phyloP scores from a whole-genome alignment of 2,888 invertebrate genomes.

The Caenorhabditis wallacei region DNA sequence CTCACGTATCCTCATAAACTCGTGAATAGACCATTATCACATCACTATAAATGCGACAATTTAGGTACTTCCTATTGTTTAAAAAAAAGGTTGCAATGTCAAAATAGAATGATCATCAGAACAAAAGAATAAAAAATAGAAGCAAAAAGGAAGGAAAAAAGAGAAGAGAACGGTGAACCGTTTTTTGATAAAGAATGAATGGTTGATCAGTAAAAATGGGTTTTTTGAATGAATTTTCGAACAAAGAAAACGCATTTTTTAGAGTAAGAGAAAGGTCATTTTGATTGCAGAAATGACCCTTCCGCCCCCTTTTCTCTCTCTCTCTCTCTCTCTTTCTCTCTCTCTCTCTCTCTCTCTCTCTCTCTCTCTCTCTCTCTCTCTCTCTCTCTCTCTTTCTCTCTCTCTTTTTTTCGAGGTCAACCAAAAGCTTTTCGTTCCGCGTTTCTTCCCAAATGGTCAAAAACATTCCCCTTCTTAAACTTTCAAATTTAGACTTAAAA shows the following conservation, averaged over 20 bases:
- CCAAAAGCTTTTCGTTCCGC: slow-evolving; percentile 47
- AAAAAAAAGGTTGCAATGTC: slow-evolving; percentile 11
- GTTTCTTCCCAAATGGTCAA: slow-evolving; percentile 21
- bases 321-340: too few relatives aligned
- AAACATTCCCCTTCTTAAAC: slow-evolving; percentile 4
- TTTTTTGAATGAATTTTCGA: slow-evolving; percentile 28
- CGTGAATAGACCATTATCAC: not conserved
- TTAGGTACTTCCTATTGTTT: slow-evolving; percentile 1
- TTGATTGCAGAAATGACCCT: slow-evolving; percentile 47
- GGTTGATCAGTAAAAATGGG: slow-evolving; percentile 19
- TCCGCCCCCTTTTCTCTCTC: slow-evolving; percentile 38
- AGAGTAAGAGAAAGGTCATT: slow-evolving; percentile 38
- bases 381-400: too few relatives aligned
- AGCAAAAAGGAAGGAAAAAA: too few relatives aligned
- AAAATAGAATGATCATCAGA: slow-evolving; percentile 35
- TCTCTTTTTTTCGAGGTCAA: too few relatives aligned
- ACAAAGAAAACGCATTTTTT: slow-evolving; percentile 19
- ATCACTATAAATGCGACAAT: not conserved
- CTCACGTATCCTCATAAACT: too few relatives aligned
- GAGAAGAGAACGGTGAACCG: slow-evolving; percentile 3
- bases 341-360: too few relatives aligned
- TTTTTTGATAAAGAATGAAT: slow-evolving; percentile 39
- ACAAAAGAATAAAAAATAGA: slow-evolving; percentile 19
- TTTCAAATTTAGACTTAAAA: slow-evolving; percentile 20
- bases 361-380: too few relatives aligned